phyloP scores from a whole-genome alignment of 2,797 vertebrate genomes.

The Rhincodon typus region DNA sequence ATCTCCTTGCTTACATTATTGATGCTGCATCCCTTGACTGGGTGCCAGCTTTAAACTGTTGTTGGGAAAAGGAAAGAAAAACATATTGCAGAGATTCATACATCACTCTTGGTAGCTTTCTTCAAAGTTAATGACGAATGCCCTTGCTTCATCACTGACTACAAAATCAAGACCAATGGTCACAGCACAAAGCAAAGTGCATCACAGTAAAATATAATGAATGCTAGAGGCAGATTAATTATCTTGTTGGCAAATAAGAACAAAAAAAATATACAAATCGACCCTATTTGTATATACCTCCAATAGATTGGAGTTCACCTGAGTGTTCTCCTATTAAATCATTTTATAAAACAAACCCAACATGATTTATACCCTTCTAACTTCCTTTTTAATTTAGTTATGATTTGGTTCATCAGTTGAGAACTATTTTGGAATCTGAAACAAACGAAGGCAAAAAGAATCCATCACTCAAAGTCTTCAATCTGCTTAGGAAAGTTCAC shows the following conservation, averaged over 20 bases:
- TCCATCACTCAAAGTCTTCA: slow-evolving; percentile 17
- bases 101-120: not conserved
- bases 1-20: not conserved
- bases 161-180: not conserved
- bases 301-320: not conserved
- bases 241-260: not conserved
- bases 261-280: not conserved
- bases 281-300: not conserved
- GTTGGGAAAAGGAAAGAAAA: not conserved
- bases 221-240: not conserved
- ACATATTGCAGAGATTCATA: not conserved
- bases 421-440: slow-evolving; percentile 24
- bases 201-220: not conserved
- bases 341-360: not conserved
- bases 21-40: not conserved
- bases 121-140: not conserved
- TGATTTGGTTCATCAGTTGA: slow-evolving; percentile 29
- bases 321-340: not conserved
- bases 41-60: not conserved
- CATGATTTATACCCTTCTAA: slow-evolving; percentile 17
- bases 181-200: not conserved
- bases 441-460: not conserved
- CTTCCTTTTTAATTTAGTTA: not conserved
- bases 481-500: not conserved
- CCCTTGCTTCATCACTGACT: not conserved